A percentile compares a stretch with the other conserved stretches of the same genome.
Conservation (phyloP, 2,113 vertebrate species). For the Aspidoscelis tigris region DNA sequence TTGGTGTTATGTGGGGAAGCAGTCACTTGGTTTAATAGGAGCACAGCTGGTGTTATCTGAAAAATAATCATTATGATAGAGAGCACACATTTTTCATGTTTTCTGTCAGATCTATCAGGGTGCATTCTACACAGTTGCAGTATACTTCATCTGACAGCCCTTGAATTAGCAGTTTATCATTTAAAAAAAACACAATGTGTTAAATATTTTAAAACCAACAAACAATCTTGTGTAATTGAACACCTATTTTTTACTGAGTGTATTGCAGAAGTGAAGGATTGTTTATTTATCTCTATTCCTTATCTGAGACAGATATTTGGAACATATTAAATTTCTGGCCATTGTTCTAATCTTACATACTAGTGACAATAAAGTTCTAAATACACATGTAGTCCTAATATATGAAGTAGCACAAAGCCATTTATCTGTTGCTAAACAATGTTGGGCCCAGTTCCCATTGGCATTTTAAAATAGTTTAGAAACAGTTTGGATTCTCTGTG, state of each 20-base stretch:
- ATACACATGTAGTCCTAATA: too few species aligned
- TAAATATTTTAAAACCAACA: constrained; percentile 50
- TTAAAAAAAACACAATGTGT: constrained; percentile 37
- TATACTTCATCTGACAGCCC: constrained; percentile 61
- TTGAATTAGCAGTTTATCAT: constrained; percentile 67
- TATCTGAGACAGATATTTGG: too few species aligned
- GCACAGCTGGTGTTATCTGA: constrained; percentile 80
- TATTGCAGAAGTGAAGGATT: too few species aligned
- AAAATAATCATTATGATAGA: constrained; percentile 78
- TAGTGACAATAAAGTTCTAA: too few species aligned
- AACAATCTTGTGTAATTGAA: constrained; percentile 61
- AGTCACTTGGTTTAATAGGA: constrained; percentile 70
- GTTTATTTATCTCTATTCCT: too few species aligned
- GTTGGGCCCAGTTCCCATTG: too few species aligned
- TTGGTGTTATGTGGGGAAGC: constrained; percentile 69
- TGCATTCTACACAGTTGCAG: constrained; percentile 67
- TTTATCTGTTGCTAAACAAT: too few species aligned
- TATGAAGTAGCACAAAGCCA: too few species aligned
- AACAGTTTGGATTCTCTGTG: too few species aligned
- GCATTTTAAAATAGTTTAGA: too few species aligned
- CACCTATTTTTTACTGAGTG: constrained; percentile 5
- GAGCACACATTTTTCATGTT: constrained; percentile 72
- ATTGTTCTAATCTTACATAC: too few species aligned
- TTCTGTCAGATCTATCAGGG: constrained; percentile 76
- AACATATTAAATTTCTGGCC: too few species aligned